Evolutionary conservation across 2,888 invertebrate genomes (phyloP), one percentile per base, ranked within the genome.

Genomic region (Microchrysa polita): DNA sequence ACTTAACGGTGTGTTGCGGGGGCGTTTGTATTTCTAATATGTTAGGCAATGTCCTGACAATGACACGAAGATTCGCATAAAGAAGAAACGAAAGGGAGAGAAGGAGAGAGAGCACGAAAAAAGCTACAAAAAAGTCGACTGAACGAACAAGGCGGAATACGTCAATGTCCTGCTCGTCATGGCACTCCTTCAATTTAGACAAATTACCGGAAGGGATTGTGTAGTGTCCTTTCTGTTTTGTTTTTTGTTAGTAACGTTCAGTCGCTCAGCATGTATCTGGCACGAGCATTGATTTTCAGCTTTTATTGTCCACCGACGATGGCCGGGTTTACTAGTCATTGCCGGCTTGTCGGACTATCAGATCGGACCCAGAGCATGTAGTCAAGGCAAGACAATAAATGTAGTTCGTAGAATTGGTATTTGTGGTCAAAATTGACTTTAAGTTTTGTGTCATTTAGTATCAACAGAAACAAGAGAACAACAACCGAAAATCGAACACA

Each of bases 121-220:
- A 23, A 20, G 40, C 27, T 2, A 48, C 44, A 9, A n/a, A 42
- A 42, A 2, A 48, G 48, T 48, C 12, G 59, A 40, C n/a, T n/a
- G n/a, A 10, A 48, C 44, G 20, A 34, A 34, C 27, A 34, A 34
- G 27, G 27, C 27, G 27, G 27, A 34, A 34, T 34, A 34, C 27
- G 27, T 34, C 27, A 34, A 34, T 34, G 27, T 34, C n/a, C n/a
- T n/a, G 44, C 48, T 44, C 48, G 34, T 65, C 65, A 65, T 65
- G 48, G 44, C 48, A 61, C 65, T 65, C 65, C 65, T 65, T 65
- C 65, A 65, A 48, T 48, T 65, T 65, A 44, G 65, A 65, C 65
- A 65, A 65, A 65, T 65, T 65, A 48, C 65, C 48, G 48, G 14
- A 65, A 44, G n/a, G 44, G 61, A 42, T 23, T 7, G 22, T 40